Base-by-base conservation (phyloP, 1,140 invertebrate genomes). In the Hypsibius dujardini region DNA sequence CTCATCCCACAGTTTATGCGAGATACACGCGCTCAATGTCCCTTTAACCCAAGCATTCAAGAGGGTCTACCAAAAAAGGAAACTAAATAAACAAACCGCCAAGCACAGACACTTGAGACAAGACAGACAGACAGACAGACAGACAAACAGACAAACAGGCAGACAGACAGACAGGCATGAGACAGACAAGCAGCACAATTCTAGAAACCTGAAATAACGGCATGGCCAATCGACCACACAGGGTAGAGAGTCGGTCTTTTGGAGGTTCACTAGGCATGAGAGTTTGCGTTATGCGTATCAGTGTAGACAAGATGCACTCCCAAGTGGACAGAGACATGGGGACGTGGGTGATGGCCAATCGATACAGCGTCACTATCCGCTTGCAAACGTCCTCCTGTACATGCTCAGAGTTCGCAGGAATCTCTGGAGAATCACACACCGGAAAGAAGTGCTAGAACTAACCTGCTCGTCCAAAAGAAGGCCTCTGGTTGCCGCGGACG, bases 301-400 rank as follows among this genome's bases (percentile, higher is more conserved):
- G 62, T 12, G 62, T 67, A 67, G 12, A 15, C 62, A 67, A 42
- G 7, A 67, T 45, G 42, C 62, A 67, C 45, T 67, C 62, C 62
- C 62, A 67, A 15, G 62, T 15, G 12, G 62, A 67, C 7, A 67
- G 42, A 3, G 62, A 67, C 62, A 67, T 67, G 62, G 62, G 62
- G 3, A 67, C 12, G 12, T 45, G 12, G 12, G 42, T 15, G 42
- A 67, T 67, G 12, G 62, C 62, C 3, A 7, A 42, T 15, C 62
- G 62, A 45, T 67, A 67, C 42, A 67, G 45, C 7, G 42, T 7
- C 3, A 67, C 45, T 15, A 67, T 42, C 12, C 62, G 62, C 45
- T 67, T 45, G 42, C 62, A 67, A 3, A 67, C 3, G 3, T 67
- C 42, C 45, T 67, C 62, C 62, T 67, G 62, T 42, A 45, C 12